A percentile compares a stretch with the other conserved stretches of the same genome.
phyloP scores from a whole-genome alignment of 2,888 invertebrate species.

The Caenorhabditis becei region DNA sequence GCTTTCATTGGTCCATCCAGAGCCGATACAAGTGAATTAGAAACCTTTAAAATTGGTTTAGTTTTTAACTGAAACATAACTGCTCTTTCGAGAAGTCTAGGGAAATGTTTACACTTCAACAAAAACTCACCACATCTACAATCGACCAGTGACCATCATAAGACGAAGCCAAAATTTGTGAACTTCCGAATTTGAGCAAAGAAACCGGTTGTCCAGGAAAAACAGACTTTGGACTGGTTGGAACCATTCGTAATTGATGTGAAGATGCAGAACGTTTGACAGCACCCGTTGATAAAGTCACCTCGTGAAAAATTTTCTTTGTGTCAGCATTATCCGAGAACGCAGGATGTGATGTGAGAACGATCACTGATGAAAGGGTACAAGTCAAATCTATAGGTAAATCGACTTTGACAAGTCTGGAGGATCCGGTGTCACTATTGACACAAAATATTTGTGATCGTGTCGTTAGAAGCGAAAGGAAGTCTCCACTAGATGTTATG shows the following conservation, averaged over 20 bases:
- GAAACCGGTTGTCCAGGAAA: conserved; percentile 40
- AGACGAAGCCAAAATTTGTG: conserved; percentile 45
- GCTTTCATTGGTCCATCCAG: conserved; percentile 42
- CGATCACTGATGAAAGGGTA: conserved; percentile 29
- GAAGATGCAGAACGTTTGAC: conserved; percentile 40
- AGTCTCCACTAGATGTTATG: conserved; percentile 26
- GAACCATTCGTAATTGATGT: conserved; percentile 48
- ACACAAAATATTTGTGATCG: conserved; percentile 63
- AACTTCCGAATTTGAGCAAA: not conserved
- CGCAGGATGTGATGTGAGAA: conserved; percentile 40
- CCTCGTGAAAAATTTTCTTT: conserved; percentile 65
- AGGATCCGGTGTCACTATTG: conserved; percentile 49
- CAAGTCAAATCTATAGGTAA: conserved; percentile 64
- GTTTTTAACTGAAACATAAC: too few relatives aligned
- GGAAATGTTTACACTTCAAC: not conserved
- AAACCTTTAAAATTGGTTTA: not conserved
- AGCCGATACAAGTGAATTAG: conserved; percentile 19
- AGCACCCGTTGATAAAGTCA: conserved; percentile 41
- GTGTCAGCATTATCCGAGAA: conserved; percentile 43
- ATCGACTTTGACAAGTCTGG: conserved; percentile 58
- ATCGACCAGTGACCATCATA: conserved; percentile 63
- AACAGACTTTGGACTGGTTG: conserved; percentile 31
- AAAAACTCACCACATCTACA: conserved; percentile 56
- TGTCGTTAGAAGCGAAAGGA: conserved; percentile 60
- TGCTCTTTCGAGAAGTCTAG: not conserved